These are phyloP conservation scores for Tribolium freemani DNA, from an alignment of 2,888 invertebrate genomes.

Conservation along the genomic window DNA sequence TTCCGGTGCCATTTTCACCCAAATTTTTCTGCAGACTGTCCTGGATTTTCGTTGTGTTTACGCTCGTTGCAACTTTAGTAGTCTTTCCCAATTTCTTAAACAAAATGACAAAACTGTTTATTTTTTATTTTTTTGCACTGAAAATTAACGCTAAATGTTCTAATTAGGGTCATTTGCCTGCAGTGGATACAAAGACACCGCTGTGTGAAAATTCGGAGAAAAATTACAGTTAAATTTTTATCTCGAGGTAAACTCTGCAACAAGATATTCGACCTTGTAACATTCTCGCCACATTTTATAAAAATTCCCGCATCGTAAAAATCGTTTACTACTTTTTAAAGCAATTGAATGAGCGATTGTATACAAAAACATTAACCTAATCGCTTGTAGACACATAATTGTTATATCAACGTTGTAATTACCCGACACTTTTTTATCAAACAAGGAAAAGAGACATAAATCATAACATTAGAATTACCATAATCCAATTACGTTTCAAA, in stretches of 20 bases:
- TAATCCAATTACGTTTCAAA: neutral
- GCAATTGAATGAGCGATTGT: neutral
- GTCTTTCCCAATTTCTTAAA: conserved; percentile 28
- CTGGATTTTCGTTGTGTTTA: conserved; percentile 7
- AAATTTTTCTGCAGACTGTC: conserved; percentile 56
- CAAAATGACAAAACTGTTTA: too few species aligned
- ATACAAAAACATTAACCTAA: neutral
- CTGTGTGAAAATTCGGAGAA: too few species aligned
- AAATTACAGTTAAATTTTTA: too few species aligned
- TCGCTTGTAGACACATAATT: neutral
- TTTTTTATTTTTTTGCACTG: too few species aligned
- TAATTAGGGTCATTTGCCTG: too few species aligned
- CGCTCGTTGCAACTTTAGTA: neutral
- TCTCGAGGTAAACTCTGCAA: too few species aligned
- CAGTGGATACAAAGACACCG: too few species aligned
- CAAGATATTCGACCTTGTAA: too few species aligned
- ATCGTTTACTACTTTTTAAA: neutral
- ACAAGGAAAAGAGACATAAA: neutral
- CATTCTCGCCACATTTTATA: too few species aligned
- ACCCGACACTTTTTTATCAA: neutral
- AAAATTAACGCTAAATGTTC: too few species aligned
- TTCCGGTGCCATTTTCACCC: conserved; percentile 70
- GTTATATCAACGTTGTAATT: neutral
- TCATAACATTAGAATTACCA: neutral
- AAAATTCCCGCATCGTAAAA: neutral